Conservation (phyloP, 2,113 vertebrate species). For the Psettodes erumei region DNA sequence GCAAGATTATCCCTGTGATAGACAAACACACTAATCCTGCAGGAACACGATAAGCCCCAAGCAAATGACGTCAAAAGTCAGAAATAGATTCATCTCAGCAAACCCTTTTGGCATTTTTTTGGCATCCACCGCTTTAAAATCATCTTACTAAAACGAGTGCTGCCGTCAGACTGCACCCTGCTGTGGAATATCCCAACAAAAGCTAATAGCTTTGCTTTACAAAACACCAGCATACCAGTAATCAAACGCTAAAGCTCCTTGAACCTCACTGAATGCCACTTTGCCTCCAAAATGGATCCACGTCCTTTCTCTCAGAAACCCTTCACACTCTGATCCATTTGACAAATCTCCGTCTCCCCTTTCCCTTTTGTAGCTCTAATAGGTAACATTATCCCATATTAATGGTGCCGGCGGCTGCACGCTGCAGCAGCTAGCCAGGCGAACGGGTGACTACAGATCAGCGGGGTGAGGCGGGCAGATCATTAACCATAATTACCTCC, state of each 20-base stretch:
- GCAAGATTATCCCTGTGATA: background rate
- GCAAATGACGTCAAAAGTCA: background rate
- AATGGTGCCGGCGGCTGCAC: constrained; percentile 72
- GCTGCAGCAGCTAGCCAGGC: constrained; percentile 68
- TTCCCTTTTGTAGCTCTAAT: constrained; percentile 74
- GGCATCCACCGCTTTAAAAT: background rate
- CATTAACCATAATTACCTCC: constrained; percentile 90
- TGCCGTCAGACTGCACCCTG: too few relatives aligned
- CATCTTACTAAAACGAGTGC: background rate
- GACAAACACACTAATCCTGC: background rate
- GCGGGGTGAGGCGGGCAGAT: constrained; percentile 82
- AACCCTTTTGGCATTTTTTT: background rate
- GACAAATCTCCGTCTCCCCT: constrained; percentile 66
- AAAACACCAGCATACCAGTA: constrained; percentile 58
- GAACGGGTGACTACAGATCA: constrained; percentile 82
- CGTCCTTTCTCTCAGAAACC: constrained; percentile 41
- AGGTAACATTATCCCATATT: constrained; percentile 80
- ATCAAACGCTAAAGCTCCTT: constrained; percentile 69
- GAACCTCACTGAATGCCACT: constrained; percentile 45
- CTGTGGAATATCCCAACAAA: background rate
- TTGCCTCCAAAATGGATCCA: constrained; percentile 58
- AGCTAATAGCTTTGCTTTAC: constrained; percentile 37
- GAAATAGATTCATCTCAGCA: background rate
- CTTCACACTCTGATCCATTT: constrained; percentile 62
- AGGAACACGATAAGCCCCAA: background rate